Conservation (phyloP, 2,113 vertebrate genomes). For the Aegithalos caudatus region DNA sequence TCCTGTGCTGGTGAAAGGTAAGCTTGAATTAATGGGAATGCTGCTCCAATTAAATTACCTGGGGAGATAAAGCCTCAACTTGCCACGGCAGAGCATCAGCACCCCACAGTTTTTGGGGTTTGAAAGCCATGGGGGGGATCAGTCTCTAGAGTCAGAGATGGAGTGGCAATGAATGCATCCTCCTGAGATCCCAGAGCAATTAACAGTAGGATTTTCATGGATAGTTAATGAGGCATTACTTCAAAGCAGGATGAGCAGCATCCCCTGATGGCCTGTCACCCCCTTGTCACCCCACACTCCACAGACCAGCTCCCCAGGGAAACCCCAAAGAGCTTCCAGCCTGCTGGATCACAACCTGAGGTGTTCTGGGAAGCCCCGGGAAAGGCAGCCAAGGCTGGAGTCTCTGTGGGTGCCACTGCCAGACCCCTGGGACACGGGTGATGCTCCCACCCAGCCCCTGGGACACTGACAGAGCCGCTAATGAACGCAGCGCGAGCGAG, state of each 20-base stretch:
- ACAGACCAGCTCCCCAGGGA: not conserved
- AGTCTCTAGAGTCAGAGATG: not conserved
- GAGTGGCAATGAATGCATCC: not conserved
- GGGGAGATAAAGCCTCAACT: not conserved
- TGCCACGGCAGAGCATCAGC: not conserved
- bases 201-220: not conserved
- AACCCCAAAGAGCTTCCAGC: not conserved
- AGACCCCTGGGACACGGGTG: not conserved
- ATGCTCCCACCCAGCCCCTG: not conserved
- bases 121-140: not conserved
- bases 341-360: not conserved
- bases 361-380: not conserved
- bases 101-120: not conserved
- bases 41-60: not conserved
- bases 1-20: not conserved
- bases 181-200: not conserved
- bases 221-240: not conserved
- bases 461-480: rapidly evolving
- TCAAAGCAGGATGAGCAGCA: not conserved
- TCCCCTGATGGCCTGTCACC: not conserved
- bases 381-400: not conserved
- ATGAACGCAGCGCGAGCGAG: not conserved
- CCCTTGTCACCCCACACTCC: not conserved
- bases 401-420: not conserved
- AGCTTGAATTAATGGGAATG: not conserved